Percentiles rank a stretch among this genome's conserved stretches.
Evolutionary conservation across 2,113 vertebrate genomes (phyloP).

Genomic region (Gallinago jamesoni): DNA sequence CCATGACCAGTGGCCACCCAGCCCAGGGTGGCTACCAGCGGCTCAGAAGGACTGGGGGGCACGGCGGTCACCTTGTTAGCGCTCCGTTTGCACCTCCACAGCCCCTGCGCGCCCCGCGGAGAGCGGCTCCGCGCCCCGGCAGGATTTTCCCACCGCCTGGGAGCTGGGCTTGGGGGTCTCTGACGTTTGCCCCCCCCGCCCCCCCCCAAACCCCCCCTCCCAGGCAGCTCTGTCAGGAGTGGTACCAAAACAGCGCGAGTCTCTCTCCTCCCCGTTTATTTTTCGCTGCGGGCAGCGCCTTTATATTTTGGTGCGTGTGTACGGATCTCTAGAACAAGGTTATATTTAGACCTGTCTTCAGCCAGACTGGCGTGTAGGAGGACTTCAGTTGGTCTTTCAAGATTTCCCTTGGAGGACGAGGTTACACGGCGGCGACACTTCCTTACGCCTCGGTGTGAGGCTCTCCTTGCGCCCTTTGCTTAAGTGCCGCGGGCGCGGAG

Average conservation of each 20-base stretch:
- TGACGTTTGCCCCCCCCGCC: too few relatives aligned
- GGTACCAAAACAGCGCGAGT: accelerated
- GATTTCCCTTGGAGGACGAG: neutral
- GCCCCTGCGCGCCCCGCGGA: neutral
- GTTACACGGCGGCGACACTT: neutral
- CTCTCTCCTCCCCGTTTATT: neutral
- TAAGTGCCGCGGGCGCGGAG: neutral
- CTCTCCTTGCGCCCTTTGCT: neutral
- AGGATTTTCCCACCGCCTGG: neutral
- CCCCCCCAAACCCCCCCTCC: too few relatives aligned
- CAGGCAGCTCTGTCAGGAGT: neutral
- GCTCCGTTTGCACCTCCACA: accelerated
- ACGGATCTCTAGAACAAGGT: neutral
- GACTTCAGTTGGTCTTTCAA: neutral
- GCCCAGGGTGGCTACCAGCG: neutral
- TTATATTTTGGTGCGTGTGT: accelerated
- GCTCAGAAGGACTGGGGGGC: neutral
- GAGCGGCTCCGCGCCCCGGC: neutral
- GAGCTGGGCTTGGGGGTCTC: neutral
- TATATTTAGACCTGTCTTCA: neutral
- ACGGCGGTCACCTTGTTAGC: neutral
- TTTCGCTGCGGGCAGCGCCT: neutral
- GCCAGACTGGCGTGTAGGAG: neutral
- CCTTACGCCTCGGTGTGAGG: neutral
- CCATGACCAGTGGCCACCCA: neutral